A percentile compares a stretch with the other conserved stretches of the same genome.
Evolutionary conservation across 2,797 vertebrate species (phyloP).

Genomic region (Potorous gilbertii): DNA sequence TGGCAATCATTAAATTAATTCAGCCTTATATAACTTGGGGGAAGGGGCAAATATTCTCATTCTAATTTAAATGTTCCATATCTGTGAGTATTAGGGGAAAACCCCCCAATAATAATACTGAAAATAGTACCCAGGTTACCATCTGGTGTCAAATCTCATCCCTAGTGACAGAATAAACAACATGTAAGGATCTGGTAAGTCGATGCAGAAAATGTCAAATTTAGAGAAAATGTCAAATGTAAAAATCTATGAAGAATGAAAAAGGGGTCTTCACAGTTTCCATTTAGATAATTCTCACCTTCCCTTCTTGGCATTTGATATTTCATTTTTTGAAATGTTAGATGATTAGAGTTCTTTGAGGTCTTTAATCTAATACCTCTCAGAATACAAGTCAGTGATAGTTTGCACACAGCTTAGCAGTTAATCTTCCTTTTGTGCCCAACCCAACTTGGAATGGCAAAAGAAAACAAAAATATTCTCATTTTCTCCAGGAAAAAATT

Average conservation of each 20-base stretch:
- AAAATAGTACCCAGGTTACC: not conserved
- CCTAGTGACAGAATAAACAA: not conserved
- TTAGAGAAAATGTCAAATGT: not conserved
- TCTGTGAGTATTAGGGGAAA: not conserved
- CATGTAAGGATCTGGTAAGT: not conserved
- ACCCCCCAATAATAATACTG: not conserved
- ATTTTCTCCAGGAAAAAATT: not conserved
- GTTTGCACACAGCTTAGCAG: not conserved
- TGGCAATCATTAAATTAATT: slow-evolving; percentile 59
- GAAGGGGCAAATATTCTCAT: slow-evolving; percentile 20
- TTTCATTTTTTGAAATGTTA: slow-evolving; percentile 13
- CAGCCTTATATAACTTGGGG: slow-evolving; percentile 16
- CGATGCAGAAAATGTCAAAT: not conserved
- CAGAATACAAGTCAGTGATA: not conserved
- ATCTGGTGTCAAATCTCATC: not conserved
- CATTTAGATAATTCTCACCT: not conserved
- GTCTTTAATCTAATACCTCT: not conserved
- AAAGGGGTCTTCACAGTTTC: slow-evolving; percentile 1
- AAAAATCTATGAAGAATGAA: slow-evolving; percentile 19
- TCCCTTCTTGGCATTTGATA: not conserved
- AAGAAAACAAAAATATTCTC: slow-evolving; percentile 46
- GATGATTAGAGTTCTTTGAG: slow-evolving; percentile 5
- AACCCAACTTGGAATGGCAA: slow-evolving; percentile 27
- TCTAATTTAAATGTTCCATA: slow-evolving; percentile 19
- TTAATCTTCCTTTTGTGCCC: not conserved